A percentile compares a stretch with the other conserved stretches of the same genome.
Evolutionary conservation across 2,888 invertebrate species (phyloP).

Genomic region (Yponomeuta malinellus): DNA sequence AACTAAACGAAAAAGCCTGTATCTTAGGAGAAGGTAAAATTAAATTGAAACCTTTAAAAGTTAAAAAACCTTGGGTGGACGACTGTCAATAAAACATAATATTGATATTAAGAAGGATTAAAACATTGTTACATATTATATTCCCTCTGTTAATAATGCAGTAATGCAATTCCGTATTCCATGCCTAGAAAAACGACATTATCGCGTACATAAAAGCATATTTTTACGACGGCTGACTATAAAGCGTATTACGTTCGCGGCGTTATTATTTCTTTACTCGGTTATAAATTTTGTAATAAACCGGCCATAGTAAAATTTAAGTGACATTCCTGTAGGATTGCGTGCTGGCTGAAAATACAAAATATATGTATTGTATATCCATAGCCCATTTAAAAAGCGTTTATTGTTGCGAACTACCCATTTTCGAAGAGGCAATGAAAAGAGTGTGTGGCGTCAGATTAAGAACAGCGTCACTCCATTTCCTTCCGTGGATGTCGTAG

Average conservation of each 20-base stretch:
- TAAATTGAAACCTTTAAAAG: no score
- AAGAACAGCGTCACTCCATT: no score
- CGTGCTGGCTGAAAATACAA: constrained; percentile 28
- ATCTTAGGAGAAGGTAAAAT: no score
- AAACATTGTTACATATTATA: background rate
- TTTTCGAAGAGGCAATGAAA: no score
- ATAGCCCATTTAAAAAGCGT: background rate
- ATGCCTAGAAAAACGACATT: constrained; percentile 29
- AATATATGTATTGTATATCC: background rate
- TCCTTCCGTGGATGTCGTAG: no score
- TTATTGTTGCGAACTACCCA: background rate
- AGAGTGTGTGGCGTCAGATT: no score
- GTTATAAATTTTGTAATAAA: constrained; percentile 71
- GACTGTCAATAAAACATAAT: background rate
- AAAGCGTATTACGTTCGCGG: constrained; percentile 48
- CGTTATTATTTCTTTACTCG: constrained; percentile 63
- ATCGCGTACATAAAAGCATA: constrained; percentile 54
- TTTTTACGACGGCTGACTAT: constrained; percentile 59
- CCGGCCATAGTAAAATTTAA: constrained; percentile 54
- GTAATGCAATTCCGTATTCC: background rate
- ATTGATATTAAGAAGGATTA: background rate
- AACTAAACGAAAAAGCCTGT: no score
- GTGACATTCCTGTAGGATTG: constrained; percentile 53
- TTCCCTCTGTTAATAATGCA: background rate
- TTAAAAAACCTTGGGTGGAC: no score